These are phyloP conservation scores for Schizothorax lantsangensis DNA, from an alignment of 2,797 vertebrate species.

Conservation along the genomic window DNA sequence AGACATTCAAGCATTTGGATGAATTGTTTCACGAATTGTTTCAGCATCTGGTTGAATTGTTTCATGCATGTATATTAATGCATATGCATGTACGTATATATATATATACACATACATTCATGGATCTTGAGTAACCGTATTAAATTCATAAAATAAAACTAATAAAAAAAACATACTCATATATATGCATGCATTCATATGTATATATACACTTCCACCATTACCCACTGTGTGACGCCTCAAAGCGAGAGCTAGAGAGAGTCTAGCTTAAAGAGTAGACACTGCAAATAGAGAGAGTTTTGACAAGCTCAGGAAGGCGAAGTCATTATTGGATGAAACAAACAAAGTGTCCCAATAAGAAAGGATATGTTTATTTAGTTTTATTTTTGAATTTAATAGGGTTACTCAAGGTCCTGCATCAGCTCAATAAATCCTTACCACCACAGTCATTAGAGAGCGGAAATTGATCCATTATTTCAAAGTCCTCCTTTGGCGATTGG, in stretches of 20 bases:
- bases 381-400: background rate
- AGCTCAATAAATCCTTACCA: slow-evolving; percentile 34
- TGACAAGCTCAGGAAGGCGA: slow-evolving; percentile 14
- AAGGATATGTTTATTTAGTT: slow-evolving; percentile 22
- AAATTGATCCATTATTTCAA: slow-evolving; percentile 42
- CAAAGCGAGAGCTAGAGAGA: background rate
- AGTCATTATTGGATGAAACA: slow-evolving; percentile 32
- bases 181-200: background rate
- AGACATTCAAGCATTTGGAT: background rate
- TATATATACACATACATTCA: background rate
- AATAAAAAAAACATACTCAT: background rate
- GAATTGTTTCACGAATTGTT: background rate
- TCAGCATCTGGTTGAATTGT: background rate
- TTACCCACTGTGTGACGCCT: background rate
- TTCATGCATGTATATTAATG: background rate
- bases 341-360: slow-evolving; percentile 24
- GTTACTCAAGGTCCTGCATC: slow-evolving; percentile 15
- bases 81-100: background rate
- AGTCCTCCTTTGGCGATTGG: slow-evolving; percentile 20
- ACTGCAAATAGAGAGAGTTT: slow-evolving; percentile 9
- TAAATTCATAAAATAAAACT: background rate
- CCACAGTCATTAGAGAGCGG: slow-evolving; percentile 35
- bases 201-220: background rate
- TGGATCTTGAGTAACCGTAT: background rate
- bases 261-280: slow-evolving; percentile 11